Conservation (phyloP, 2,113 vertebrate genomes). For the Neotoma lepida region DNA sequence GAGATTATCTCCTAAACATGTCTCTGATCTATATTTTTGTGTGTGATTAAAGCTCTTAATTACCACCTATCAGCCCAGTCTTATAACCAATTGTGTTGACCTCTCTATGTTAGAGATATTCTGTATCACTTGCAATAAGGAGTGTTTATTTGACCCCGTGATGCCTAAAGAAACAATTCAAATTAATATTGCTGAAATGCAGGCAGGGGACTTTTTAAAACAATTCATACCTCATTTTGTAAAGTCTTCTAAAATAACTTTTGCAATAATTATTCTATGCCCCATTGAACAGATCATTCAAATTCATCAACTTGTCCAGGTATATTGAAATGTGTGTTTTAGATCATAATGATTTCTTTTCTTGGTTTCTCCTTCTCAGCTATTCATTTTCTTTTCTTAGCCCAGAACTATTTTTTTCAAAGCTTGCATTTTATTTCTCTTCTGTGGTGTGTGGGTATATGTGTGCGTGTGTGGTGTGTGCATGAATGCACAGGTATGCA, state of each 20-base stretch:
- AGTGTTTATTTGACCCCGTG: background rate
- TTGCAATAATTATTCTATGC: background rate
- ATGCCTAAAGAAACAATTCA: background rate
- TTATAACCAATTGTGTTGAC: background rate
- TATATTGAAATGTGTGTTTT: background rate
- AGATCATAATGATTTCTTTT: background rate
- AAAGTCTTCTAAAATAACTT: background rate
- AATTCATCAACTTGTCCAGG: background rate
- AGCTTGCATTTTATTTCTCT: background rate
- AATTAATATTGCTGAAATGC: background rate
- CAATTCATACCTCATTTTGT: background rate
- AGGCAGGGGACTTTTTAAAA: background rate
- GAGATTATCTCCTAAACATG: background rate
- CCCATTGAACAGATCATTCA: background rate
- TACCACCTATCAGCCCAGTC: no score
- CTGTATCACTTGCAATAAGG: background rate
- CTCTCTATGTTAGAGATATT: background rate
- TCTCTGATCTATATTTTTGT: background rate
- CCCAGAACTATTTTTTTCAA: background rate
- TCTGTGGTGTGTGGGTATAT: background rate
- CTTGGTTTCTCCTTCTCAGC: background rate
- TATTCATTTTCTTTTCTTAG: background rate
- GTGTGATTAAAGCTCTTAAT: background rate
- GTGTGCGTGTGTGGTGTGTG: background rate
- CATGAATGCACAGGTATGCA: background rate